Base-by-base conservation (phyloP, 2,113 vertebrate genomes). In the Danionella cerebrum region DNA sequence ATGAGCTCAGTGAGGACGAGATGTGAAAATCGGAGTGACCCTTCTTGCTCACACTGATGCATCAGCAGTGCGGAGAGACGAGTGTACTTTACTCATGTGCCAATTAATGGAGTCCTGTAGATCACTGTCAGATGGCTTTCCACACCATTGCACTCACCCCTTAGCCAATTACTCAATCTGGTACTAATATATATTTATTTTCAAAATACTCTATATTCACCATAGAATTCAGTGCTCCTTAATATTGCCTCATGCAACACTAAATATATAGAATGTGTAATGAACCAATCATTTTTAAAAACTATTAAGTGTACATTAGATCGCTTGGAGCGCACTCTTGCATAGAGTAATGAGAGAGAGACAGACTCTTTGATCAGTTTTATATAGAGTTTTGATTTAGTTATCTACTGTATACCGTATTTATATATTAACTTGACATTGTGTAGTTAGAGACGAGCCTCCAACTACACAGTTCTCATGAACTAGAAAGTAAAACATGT, bases 31-130 rank as follows among this genome's bases (percentile, higher is more conserved):
- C 81, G 73, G 83, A 84, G 83, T 86, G 86, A 86, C 85, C 85
- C 80, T 72, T 85, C 84, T 87, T 75, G 77, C 84, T 79, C 75
- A 80, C 75, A 66, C 73, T 79, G 80, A 86, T 79, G 80, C 83
- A 85, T 86, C 81, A 85, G 84, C 80, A 86, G 77, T 74, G 83
- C 60, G 68, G 79, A 82, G 79, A 78, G 80, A 80, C 82, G 79
- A 80, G 73, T 83, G 82, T 77, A 84, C 78, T 80, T 77, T 79
- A 83, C 84, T 86, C 87, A 86, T 88, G 85, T 82, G 86, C 85
- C 83, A 85, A 89, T 89, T 87, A 89, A 87, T 87, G 82, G 83
- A 83, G 77, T 76, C 70, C 85, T 84, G 85, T 87, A 88, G 83
- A 86, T 88, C 84, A 87, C 82, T 86, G 85, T 86, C 85, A 87